These are phyloP conservation scores for Stegodyphus mimosarum DNA, from an alignment of 1,140 invertebrate genomes.

Conservation along the genomic window DNA sequence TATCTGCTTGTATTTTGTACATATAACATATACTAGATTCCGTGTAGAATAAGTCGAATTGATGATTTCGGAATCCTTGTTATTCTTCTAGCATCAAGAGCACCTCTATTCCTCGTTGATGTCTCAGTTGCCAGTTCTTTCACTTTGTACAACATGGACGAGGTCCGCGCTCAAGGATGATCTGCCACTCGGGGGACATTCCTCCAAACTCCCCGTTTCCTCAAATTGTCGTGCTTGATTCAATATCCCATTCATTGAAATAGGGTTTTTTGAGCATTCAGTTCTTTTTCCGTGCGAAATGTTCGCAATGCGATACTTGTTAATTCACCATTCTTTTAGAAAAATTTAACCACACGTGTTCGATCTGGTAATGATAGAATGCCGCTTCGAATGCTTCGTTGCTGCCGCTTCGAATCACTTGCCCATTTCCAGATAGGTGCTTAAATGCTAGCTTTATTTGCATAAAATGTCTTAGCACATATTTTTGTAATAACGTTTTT, in stretches of 20 bases:
- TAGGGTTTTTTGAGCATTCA: not conserved
- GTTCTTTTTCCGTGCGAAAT: not conserved
- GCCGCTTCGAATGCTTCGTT: too few species aligned
- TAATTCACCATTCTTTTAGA: not conserved
- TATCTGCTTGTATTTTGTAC: not conserved
- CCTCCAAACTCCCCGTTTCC: not conserved
- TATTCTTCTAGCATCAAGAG: not conserved
- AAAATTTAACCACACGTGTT: too few species aligned
- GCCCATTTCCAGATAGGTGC: not conserved
- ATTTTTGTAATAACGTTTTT: not conserved
- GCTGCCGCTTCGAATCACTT: not conserved
- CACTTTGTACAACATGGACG: not conserved
- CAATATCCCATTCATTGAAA: not conserved
- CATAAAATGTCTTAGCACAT: not conserved
- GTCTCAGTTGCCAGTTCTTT: not conserved
- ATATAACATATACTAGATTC: conserved; percentile 1
- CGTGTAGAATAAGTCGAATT: not conserved
- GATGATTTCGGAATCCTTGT: not conserved
- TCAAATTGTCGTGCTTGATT: not conserved
- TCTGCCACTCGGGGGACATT: not conserved
- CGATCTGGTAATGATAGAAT: too few species aligned
- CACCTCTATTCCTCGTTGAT: not conserved
- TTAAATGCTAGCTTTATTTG: not conserved
- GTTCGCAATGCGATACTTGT: not conserved
- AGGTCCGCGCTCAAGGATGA: not conserved